Percentiles rank a stretch among this genome's conserved stretches.
phyloP scores from a whole-genome alignment of 1,140 invertebrate genomes.

The Berghia stephanieae region DNA sequence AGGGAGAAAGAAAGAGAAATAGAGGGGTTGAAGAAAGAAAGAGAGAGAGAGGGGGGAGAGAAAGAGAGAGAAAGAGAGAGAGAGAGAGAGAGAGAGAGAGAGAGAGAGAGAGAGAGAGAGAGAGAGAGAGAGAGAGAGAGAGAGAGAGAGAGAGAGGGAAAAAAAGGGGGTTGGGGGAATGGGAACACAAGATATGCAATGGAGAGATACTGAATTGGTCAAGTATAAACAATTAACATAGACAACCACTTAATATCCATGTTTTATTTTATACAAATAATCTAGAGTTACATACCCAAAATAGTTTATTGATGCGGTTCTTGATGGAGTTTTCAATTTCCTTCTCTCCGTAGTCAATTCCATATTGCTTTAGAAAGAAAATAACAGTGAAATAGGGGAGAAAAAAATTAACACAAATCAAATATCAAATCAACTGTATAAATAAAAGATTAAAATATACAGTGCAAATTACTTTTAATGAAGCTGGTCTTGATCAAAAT shows the following conservation, averaged over 20 bases:
- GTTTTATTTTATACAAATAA: too few species aligned
- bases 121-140: background rate
- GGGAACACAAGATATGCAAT: too few species aligned
- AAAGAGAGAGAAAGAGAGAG: background rate
- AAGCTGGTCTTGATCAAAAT: too few species aligned
- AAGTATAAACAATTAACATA: too few species aligned
- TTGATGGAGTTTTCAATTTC: slow-evolving; percentile 27
- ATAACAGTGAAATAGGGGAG: too few species aligned
- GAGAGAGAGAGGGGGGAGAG: background rate
- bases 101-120: background rate
- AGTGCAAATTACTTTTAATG: too few species aligned
- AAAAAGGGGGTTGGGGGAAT: background rate
- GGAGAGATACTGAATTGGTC: too few species aligned
- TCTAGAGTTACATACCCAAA: slow-evolving; percentile 1
- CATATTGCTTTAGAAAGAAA: slow-evolving; percentile 19
- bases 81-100: background rate
- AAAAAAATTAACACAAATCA: too few species aligned
- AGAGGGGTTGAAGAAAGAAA: background rate
- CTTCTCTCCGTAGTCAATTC: background rate
- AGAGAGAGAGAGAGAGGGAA: background rate
- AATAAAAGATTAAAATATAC: too few species aligned
- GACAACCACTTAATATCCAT: too few species aligned
- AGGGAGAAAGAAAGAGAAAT: background rate
- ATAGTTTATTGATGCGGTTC: slow-evolving; percentile 24
- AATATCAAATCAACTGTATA: too few species aligned